phyloP scores from a whole-genome alignment of 2,113 vertebrate genomes.

The Herpetotheres cachinnans region DNA sequence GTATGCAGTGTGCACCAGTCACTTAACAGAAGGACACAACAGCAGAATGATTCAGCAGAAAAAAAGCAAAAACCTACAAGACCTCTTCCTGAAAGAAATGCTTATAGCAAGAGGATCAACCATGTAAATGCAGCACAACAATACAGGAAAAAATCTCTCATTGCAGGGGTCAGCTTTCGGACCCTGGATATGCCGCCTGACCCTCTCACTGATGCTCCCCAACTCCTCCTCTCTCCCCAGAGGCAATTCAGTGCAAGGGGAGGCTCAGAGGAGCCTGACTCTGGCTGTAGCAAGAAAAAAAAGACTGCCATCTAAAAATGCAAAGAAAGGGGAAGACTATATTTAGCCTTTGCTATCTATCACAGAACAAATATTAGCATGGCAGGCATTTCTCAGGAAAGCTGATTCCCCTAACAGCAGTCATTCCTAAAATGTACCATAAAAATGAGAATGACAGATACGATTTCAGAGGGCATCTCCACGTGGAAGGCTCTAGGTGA shows the following conservation, averaged over 20 bases:
- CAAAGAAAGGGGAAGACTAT: not conserved
- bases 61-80: not conserved
- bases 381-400: not conserved
- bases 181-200: not conserved
- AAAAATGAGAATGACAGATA: not conserved
- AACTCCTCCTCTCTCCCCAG: not conserved
- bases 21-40: not conserved
- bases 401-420: not conserved
- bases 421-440: not conserved
- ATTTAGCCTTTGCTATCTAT: not conserved
- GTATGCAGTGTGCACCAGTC: accelerated
- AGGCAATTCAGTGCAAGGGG: not conserved
- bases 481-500: not conserved
- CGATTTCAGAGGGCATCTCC: not conserved
- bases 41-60: not conserved
- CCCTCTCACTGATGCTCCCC: not conserved
- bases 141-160: not conserved
- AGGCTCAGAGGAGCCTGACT: not conserved
- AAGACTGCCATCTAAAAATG: not conserved
- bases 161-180: not conserved
- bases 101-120: not conserved
- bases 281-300: not conserved
- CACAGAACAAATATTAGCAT: not conserved
- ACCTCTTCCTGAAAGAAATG: not conserved
- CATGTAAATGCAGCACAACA: accelerated